phyloP scores from a whole-genome alignment of 2,113 vertebrate species.

The Marmota flaviventris region DNA sequence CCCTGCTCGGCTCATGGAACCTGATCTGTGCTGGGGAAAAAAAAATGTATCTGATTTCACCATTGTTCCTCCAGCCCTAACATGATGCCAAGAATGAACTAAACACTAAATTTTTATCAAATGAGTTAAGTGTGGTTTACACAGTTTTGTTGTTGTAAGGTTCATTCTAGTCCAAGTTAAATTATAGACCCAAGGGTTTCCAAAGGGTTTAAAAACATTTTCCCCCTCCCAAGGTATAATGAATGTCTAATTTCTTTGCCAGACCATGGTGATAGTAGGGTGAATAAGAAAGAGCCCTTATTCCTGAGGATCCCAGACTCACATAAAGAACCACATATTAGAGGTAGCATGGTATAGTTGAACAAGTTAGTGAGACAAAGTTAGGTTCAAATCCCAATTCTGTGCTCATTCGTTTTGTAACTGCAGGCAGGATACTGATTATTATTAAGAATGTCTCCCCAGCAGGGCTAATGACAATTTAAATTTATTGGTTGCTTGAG shows the following conservation, averaged over 20 bases:
- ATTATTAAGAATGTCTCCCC: background rate
- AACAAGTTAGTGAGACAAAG: background rate
- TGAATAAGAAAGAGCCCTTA: background rate
- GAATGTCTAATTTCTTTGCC: background rate
- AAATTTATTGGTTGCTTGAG: background rate
- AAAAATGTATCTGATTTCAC: background rate
- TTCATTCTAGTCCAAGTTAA: background rate
- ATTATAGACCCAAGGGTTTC: background rate
- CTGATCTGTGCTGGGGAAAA: background rate
- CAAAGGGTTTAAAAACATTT: constrained; percentile 1
- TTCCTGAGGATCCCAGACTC: background rate
- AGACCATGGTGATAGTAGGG: background rate
- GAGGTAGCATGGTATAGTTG: background rate
- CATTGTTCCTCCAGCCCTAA: background rate
- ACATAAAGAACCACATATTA: background rate
- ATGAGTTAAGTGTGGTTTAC: background rate
- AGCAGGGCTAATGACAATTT: background rate
- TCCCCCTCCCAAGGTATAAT: background rate
- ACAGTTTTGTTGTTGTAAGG: background rate
- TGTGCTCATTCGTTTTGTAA: background rate
- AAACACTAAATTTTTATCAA: background rate
- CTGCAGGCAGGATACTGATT: background rate
- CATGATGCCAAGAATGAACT: background rate
- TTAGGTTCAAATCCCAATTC: background rate
- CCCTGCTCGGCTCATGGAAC: background rate